Evolutionary conservation across 37 sponge, comb jelly and placozoan species (phyloP), one percentile per base, ranked within the genome.

Genomic region (Oopsacas minuta): DNA sequence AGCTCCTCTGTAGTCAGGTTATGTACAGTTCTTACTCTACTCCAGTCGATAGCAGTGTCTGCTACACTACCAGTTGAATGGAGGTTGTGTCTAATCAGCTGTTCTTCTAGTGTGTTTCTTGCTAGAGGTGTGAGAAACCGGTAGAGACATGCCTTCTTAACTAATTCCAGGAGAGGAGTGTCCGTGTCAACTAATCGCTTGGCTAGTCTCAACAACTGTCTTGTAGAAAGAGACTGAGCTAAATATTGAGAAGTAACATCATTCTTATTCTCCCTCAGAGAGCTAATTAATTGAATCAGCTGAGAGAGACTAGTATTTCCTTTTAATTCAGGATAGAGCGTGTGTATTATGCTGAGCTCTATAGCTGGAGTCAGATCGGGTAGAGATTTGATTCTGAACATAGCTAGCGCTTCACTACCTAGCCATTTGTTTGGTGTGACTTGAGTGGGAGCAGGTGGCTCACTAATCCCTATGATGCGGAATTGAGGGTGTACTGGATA

Each of bases 71-170:
- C 37, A 34, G 1, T 15, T 17, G 52, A 36, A 38, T 87, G 86
- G 17, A 94, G 87, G 12, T 86, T 89, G 37, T 82, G 84, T 36
- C 85, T 69, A 17, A 51, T 36, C 53, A 94, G 86, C 12, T 89
- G 89, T 37, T 86, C 53, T 0, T 81, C 81, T 35, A 94, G 88
- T 12, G 84, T 84, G 81, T 84, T 46, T 38, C 83, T 87, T 1
- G 91, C 89, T 36, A 92, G 83, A 30, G 88, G 88, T 39, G 95
- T 92, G 81, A 94, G 87, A 82, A 94, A 94, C 86, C 95, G 92
- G 82, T 37, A 83, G 36, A 93, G 83, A 83, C 91, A 93, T 1
- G 88, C 93, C 83, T 88, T 93, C 52, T 83, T 87, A 51, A 93
- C 82, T 36, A 86, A 69, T 35, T 51, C 52, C 52, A 53, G 52